A percentile compares a stretch with the other conserved stretches of the same genome.
Conservation (phyloP, 2,888 invertebrate species). For the Hedya salicella region DNA sequence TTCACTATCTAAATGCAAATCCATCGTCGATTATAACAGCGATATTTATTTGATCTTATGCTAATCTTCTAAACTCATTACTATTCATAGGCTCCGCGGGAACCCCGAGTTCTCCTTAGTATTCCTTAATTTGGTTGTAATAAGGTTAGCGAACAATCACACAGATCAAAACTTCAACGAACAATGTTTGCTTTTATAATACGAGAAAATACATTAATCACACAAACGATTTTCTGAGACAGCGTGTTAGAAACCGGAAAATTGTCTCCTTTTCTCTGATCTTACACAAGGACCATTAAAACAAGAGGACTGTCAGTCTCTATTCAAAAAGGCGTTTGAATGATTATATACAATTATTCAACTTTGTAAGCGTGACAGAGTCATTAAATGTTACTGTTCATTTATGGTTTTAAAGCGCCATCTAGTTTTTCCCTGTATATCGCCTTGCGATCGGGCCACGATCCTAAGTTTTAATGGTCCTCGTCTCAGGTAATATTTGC, state of each 20-base stretch:
- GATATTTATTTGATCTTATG: slow-evolving; percentile 49
- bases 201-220: background rate
- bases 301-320: no score
- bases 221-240: background rate
- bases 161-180: slow-evolving; percentile 10
- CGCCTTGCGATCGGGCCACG: no score
- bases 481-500: no score
- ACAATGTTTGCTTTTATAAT: background rate
- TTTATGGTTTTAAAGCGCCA: no score
- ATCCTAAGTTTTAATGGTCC: no score
- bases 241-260: background rate
- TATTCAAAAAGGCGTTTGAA: no score
- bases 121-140: slow-evolving; percentile 19
- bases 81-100: slow-evolving; percentile 49
- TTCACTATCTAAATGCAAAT: slow-evolving; percentile 40
- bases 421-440: no score
- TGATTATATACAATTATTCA: no score
- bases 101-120: background rate
- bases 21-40: slow-evolving; percentile 18
- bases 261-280: background rate
- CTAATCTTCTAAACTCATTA: slow-evolving; percentile 50
- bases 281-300: no score
- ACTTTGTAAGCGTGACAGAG: no score
- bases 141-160: slow-evolving; percentile 5
- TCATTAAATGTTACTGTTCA: no score